These are phyloP conservation scores for Hymenopus coronatus DNA, from an alignment of 2,888 invertebrate species.

Conservation along the genomic window DNA sequence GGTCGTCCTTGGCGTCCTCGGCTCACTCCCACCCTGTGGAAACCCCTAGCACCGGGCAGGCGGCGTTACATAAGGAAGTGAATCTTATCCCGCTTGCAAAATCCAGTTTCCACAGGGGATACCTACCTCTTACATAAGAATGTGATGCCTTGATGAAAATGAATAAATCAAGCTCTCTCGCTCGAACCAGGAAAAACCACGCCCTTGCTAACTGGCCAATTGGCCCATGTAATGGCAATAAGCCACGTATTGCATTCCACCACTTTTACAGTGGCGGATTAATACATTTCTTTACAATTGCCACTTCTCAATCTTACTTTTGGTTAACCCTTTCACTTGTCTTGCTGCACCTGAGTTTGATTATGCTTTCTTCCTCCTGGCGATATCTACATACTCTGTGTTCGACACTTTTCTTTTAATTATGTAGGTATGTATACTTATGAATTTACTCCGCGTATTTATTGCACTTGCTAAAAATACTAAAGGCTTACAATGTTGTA, in stretches of 20 bases:
- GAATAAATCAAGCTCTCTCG: not conserved
- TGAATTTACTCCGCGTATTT: no score
- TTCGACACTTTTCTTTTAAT: no score
- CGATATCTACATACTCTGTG: no score
- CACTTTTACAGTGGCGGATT: not conserved
- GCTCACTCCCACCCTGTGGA: no score
- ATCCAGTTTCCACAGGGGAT: not conserved
- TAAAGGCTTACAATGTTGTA: no score
- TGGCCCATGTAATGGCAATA: not conserved
- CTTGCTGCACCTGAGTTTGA: no score
- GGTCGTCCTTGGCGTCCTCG: no score
- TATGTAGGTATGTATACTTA: no score
- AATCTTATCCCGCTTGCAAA: not conserved
- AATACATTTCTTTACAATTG: not conserved
- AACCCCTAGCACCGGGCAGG: not conserved
- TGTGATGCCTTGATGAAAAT: not conserved
- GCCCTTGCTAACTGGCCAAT: slow-evolving; percentile 12
- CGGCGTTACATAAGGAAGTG: not conserved
- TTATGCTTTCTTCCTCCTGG: no score
- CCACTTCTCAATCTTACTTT: no score
- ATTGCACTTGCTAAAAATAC: no score
- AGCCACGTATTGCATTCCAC: not conserved
- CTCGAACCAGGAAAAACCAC: not conserved
- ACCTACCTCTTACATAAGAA: not conserved
- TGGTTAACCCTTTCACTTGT: no score